Evolutionary conservation across 23 tunicate genomes (phyloP), one percentile per base, ranked within the genome.

Genomic region (Trididemnum clinides): DNA sequence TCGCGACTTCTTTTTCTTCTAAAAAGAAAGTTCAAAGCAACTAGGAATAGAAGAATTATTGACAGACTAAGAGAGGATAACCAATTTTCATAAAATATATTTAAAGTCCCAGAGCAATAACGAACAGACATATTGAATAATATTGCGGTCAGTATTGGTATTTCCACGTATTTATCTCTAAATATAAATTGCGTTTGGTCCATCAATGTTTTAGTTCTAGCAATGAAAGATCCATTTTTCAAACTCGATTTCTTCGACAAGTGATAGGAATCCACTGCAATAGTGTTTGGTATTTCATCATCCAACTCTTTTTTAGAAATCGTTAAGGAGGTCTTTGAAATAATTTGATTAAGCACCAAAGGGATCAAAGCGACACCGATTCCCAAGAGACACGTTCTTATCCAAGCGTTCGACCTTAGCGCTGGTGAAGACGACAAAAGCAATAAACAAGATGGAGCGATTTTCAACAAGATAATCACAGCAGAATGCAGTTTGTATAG

Each of bases 81-180:
- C 89, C 89, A 85, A 33, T 44, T 51, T 51, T 85, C 88, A 59
- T 90, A 90, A 22, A 90, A 85, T 7, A 78, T 28, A 39, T 90
- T 90, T 15, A 90, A 35, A 0, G 88, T 36, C 5, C 33, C 72
- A 12, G 88, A 34, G 37, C 89, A 79, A 82, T 88, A 85, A 19
- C 95, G 89, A n/a, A 90, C 10, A 1, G 85, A 33, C 89, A 90
- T 85, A 26, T 34, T 36, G 1, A 80, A 1, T 38, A 70, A 33
- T 2, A 78, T 83, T 20, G 95, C 89, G 1, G 71, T 7, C 0
- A 85, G 34, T 1, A 90, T 22, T 19, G 69, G 77, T 10, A 32
- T 29, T 26, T 64, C 82, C 19, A 44, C 2, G n/a, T 5, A 66
- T 7, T 37, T 66, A n/a, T 66, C 75, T 7, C 15, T 15, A 44